Base-by-base conservation (phyloP, 2,888 invertebrate genomes). In the Andricus curvator region DNA sequence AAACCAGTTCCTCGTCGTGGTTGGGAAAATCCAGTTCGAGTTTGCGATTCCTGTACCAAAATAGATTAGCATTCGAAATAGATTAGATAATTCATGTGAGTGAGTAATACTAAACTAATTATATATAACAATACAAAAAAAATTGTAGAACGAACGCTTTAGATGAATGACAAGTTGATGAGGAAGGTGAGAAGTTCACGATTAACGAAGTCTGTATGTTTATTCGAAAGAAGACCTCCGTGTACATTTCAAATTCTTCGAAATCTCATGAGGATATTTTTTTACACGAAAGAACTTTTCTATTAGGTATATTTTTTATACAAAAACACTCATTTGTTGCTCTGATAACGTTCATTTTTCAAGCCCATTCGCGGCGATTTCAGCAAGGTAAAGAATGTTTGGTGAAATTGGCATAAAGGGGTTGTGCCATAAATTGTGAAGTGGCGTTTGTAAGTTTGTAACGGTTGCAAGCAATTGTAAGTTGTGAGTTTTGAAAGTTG, bases 1-100 rank as follows among this genome's bases (percentile, higher is more conserved):
- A 94, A 95, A 87, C 94, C 96, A 8, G 97, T 97, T 62, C 96
- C 96, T 33, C 94, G 95, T n/a, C 94, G 95, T 78, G 96, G 96
- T 78, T 97, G 97, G 97, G 93, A 93, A 11, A 93, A 94, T 68
- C 95, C 95, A 8, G 96, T 96, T 5, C 93, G 97, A 76, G 96
- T 97, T 3, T 97, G 97, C 91, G 95, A 96, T 87, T 92, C 93
- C 77, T 97, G 97, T 89, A 94, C 88, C 85, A 93, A 88, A 87
- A 86, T 89, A 67, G 89, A 89, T 78, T 91, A 88, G 33, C 76
- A 60, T 78, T 51, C 20, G 51, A 20, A 74, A 74, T 74, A 56
- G 56, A 74, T 74, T 74, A 33, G 20, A 74, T 44, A 13, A 67
- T 66, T n/a, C 37, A 15, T 4, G 15, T 15, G 48, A 48, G 48